These are phyloP conservation scores for Leptodactylus fuscus DNA, from an alignment of 2,113 vertebrate species.

Conservation along the genomic window DNA sequence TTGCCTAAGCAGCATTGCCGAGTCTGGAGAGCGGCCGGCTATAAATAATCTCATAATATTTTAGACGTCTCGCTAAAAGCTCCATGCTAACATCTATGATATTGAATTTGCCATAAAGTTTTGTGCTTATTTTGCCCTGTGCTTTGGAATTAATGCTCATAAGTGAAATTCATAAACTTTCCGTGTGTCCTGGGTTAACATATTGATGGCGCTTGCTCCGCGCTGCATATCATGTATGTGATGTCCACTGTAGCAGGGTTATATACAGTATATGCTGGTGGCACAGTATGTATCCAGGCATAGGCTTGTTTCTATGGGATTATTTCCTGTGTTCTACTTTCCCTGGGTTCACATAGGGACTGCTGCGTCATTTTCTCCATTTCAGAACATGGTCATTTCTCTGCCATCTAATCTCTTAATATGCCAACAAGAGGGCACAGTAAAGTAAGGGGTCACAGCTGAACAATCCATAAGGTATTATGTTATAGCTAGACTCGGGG, in stretches of 20 bases:
- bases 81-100: background rate
- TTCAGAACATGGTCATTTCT: background rate
- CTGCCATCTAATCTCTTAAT: background rate
- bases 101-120: slow-evolving; percentile 11
- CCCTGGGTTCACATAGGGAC: slow-evolving; percentile 1
- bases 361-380: background rate
- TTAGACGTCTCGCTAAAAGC: slow-evolving; percentile 23
- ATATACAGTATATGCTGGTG: no score
- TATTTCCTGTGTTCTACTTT: background rate
- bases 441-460: background rate
- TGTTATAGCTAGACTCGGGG: no score
- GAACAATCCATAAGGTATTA: no score
- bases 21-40: background rate
- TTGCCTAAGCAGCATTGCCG: slow-evolving; percentile 2
- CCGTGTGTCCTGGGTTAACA: background rate
- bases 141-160: background rate
- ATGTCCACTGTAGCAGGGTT: no score
- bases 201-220: background rate
- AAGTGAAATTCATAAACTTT: background rate
- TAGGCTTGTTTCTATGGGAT: background rate
- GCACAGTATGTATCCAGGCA: background rate
- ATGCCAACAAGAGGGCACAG: background rate
- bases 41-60: slow-evolving; percentile 14
- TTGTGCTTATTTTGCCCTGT: slow-evolving; percentile 10
- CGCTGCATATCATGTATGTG: no score